Conservation (phyloP, 2,888 invertebrate genomes). For the Catocala sponsa region DNA sequence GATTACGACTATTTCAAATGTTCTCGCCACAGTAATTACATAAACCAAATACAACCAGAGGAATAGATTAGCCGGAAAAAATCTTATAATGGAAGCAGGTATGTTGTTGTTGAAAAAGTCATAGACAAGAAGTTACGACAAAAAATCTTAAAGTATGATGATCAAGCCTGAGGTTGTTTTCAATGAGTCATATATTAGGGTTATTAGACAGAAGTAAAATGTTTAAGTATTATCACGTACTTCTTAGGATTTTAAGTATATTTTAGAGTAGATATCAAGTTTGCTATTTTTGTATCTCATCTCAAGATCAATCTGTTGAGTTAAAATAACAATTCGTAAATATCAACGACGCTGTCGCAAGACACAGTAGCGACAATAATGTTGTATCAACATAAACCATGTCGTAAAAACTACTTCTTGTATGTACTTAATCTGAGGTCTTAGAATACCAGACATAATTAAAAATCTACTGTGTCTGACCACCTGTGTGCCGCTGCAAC, state of each 20-base stretch:
- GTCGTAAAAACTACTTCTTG: too few relatives aligned
- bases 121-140: constrained; percentile 21
- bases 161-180: constrained; percentile 52
- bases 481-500: too few relatives aligned
- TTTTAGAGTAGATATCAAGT: too few relatives aligned
- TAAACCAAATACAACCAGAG: constrained; percentile 55
- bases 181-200: constrained; percentile 31
- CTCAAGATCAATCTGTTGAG: too few relatives aligned
- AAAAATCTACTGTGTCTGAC: too few relatives aligned
- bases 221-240: constrained; percentile 8
- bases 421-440: too few relatives aligned
- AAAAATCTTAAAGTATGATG: constrained; percentile 60
- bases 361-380: too few relatives aligned
- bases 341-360: too few relatives aligned
- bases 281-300: too few relatives aligned
- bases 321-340: too few relatives aligned
- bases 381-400: too few relatives aligned
- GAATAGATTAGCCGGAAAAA: constrained; percentile 63
- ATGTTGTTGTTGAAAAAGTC: constrained; percentile 25
- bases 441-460: too few relatives aligned
- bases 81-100: constrained; percentile 15
- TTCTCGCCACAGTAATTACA: constrained; percentile 31
- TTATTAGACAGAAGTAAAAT: constrained; percentile 12
- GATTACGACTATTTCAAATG: constrained; percentile 30
- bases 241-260: neutral